phyloP scores from a whole-genome alignment of 2,888 invertebrate genomes.

The Ormia ochracea region DNA sequence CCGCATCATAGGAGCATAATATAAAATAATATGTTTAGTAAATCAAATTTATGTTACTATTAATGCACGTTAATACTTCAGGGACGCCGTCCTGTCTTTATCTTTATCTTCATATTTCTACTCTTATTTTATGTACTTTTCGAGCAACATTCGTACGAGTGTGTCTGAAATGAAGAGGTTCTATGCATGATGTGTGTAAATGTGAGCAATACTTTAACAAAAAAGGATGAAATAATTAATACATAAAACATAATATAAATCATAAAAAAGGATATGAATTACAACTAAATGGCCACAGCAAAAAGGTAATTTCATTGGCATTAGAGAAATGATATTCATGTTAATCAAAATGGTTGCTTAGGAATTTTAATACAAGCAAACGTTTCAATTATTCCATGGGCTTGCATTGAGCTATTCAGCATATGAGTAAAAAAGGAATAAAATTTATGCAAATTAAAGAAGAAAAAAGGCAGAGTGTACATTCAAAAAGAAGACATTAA shows the following conservation, averaged over 20 bases:
- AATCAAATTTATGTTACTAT: conserved; percentile 46
- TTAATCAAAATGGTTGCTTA: neutral
- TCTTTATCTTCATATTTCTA: neutral
- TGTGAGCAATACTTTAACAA: neutral
- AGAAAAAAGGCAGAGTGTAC: no score
- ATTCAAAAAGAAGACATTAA: no score
- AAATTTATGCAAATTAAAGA: no score
- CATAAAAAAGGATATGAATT: conserved; percentile 21
- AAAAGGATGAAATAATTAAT: neutral
- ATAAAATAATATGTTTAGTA: conserved; percentile 39
- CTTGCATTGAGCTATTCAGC: no score
- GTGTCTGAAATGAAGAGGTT: conserved; percentile 2
- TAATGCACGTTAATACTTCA: conserved; percentile 41
- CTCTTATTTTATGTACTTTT: conserved; percentile 33
- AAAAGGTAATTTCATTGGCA: neutral
- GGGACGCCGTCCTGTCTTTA: conserved; percentile 45
- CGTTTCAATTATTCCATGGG: conserved; percentile 39
- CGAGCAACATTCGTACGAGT: conserved; percentile 10
- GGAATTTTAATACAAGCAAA: neutral
- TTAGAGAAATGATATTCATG: neutral
- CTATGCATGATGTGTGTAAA: neutral
- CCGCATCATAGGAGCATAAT: neutral
- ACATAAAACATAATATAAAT: conserved; percentile 17
- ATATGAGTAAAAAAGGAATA: no score
- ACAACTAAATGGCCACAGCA: neutral